Base-by-base conservation (phyloP, 1,140 invertebrate species). In the Camponotus floridanus region DNA sequence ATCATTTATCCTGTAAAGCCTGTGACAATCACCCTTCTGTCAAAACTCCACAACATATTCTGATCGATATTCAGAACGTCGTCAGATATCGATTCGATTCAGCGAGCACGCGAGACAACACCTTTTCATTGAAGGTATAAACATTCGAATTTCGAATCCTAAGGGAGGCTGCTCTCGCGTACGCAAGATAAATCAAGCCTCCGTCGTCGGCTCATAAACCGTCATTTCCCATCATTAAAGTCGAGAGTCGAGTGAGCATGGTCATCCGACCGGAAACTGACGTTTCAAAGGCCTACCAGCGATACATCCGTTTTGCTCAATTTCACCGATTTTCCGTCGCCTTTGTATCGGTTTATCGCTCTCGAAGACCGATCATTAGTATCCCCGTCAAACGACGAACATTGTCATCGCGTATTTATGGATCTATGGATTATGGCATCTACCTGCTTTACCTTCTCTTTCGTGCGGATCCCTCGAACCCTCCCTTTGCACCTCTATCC, bases 161-260 rank as follows among this genome's bases (percentile, higher is more conserved):
- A 73, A 74, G 61, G 61, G 61, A 26, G 36, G 9, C 18, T 15
- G 39, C 9, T 36, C 36, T 85, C 36, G 64, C 48, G 70, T 78
- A 33, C 26, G 33, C 2, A 86, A 81, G 78, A 92, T 92, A 92
- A 92, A 92, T 92, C 89, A 91, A 92, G 85, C 85, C 84, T 51
- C 67, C 89, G 92, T 90, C 83, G 64, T 88, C 76, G 62, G 87
- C 86, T 92, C 87, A 88, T 91, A 91, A 93, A 93, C 92, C 92
- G 92, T 92, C 92, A 92, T 92, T 93, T 93, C 92, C 93, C 92
- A 93, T 94, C 92, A 93, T 93, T 93, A 93, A 91, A 91, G 85
- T 87, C 76, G 71, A 79, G 83, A 87, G 83, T 87, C 76, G 88
- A 76, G 65, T 74, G 83, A 79, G 83, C 84, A 33, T 59, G 71